Evolutionary conservation across 2,888 invertebrate genomes (phyloP), one percentile per base, ranked within the genome.

Genomic region (Micoletzkya japonica): DNA sequence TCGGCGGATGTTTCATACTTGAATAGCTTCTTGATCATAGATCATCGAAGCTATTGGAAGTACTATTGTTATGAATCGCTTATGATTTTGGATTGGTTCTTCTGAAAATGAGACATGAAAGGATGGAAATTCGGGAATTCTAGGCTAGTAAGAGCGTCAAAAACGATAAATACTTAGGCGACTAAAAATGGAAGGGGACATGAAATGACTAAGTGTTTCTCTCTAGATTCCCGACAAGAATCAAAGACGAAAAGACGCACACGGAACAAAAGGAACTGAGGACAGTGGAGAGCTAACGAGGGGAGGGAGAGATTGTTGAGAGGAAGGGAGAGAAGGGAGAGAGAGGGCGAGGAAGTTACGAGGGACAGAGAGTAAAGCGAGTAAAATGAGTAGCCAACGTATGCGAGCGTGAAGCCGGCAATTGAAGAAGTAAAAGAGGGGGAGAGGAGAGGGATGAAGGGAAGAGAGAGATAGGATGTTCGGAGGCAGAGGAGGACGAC

Each of bases 401-500:
- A 52, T 26, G 28, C 10, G n/a, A 26, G 10, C 28, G 58, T 32
- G 30, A 68, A 37, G 2, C 28, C 20, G 57, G 67, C 70, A 17
- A 2, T 36, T 24, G 39, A n/a, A 39, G 36, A 24, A n/a, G 20
- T n/a, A 39, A 60, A 7, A 20, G 39, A 34, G 24, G 24, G 2
- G 36, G 61, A 66, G 68, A 61, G 57, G 32, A 30, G 60, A 17
- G 52, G 49, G 39, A 68, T 26, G 28, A 70, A 49, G 69, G 63
- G 58, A 30, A 26, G 59, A 14, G 59, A 32, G 34, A 58, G 30
- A 32, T 28, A 32, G 34, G 30, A 32, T 28, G 59, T 28, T n/a
- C 17, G 26, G 14, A 28, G 7, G 17, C 14, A 28, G 28, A 14
- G 32, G 30, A 10, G 7, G 59, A 6, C 7, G 17, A n/a, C 17